These are phyloP conservation scores for Ranitomeya imitator DNA, from an alignment of 2,113 vertebrate genomes.

Conservation along the genomic window DNA sequence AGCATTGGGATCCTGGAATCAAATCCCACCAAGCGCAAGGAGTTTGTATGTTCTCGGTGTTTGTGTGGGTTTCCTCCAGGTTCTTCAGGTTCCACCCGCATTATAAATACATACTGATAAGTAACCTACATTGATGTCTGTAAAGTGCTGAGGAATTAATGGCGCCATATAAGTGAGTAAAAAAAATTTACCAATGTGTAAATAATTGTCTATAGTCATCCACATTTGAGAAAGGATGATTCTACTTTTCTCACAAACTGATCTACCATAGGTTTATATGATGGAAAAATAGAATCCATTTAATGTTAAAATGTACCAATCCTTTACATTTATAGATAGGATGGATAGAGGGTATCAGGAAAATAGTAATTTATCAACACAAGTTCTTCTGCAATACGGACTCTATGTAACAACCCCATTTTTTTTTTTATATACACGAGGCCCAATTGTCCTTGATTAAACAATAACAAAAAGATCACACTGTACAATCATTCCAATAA, in stretches of 20 bases:
- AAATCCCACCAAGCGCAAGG: too few species aligned
- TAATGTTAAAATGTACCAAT: background rate
- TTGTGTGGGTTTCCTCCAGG: too few species aligned
- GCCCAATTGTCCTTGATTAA: background rate
- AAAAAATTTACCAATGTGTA: too few species aligned
- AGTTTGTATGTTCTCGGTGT: too few species aligned
- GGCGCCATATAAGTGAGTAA: too few species aligned
- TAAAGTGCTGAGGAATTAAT: too few species aligned
- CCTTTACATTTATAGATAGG: background rate
- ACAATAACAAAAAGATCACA: background rate
- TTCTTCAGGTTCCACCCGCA: too few species aligned
- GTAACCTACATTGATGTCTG: too few species aligned
- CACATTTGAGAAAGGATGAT: background rate
- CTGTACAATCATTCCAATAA: constrained; percentile 2
- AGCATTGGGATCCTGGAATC: too few species aligned
- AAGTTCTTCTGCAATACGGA: background rate
- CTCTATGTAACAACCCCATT: background rate
- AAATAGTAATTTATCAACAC: background rate
- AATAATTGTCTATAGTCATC: background rate
- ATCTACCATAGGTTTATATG: background rate
- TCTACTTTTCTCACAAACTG: background rate
- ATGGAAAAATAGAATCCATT: background rate
- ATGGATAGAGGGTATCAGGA: background rate
- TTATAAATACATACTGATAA: too few species aligned
- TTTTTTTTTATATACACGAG: background rate